A percentile compares a stretch with the other conserved stretches of the same genome.
These are phyloP conservation scores for Coregonus sp. DNA, from an alignment of 2,797 vertebrate species.

Conservation along the genomic window DNA sequence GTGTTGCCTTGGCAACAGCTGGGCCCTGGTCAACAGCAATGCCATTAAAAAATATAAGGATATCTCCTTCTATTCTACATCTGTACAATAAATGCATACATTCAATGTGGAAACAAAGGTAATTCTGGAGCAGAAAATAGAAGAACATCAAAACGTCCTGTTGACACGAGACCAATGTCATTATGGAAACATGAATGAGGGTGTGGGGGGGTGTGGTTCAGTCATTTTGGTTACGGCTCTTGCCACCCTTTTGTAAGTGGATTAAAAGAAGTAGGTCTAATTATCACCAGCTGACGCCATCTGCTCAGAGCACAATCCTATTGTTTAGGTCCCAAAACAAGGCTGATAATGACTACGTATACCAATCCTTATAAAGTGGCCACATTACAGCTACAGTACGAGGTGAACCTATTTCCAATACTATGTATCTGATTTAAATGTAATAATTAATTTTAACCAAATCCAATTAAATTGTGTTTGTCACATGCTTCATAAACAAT, in stretches of 20 bases:
- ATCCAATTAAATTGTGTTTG: no score
- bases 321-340: slow-evolving; percentile 41
- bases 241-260: slow-evolving; percentile 58
- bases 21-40: slow-evolving; percentile 47
- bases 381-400: background rate
- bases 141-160: background rate
- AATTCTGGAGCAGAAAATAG: background rate
- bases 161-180: background rate
- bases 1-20: slow-evolving; percentile 66
- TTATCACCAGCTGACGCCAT: slow-evolving; percentile 65
- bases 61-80: slow-evolving; percentile 27
- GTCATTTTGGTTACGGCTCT: slow-evolving; percentile 38
- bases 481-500: no score
- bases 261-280: slow-evolving; percentile 57
- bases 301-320: slow-evolving; percentile 62
- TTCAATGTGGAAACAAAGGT: no score
- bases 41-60: slow-evolving; percentile 25
- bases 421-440: background rate
- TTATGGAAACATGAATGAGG: background rate
- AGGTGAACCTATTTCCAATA: background rate
- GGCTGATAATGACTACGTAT: slow-evolving; percentile 35
- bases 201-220: slow-evolving; percentile 20
- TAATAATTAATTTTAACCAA: background rate
- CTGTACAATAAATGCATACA: slow-evolving; percentile 42
- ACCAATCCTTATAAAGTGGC: slow-evolving; percentile 3